These are phyloP conservation scores for Arrhamphus sclerolepis DNA, from an alignment of 2,797 vertebrate species.

Conservation along the genomic window DNA sequence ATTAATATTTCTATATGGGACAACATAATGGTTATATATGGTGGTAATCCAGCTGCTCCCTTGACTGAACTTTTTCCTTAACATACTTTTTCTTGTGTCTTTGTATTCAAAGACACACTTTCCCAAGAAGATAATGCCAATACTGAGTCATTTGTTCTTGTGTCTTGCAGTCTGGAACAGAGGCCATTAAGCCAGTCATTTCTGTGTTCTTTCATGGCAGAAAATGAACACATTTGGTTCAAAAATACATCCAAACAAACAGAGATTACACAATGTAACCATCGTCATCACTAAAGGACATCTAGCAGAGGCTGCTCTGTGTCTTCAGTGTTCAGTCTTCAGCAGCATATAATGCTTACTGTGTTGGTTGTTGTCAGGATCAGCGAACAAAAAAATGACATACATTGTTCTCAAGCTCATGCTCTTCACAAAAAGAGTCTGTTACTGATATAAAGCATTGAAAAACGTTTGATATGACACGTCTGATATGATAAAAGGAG, in stretches of 20 bases:
- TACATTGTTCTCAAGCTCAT: background rate
- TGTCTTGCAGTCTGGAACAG: too few relatives aligned
- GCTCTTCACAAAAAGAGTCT: background rate
- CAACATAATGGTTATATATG: background rate
- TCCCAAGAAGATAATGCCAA: background rate
- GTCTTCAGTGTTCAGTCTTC: background rate
- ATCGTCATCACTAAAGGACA: background rate
- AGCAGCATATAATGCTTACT: too few relatives aligned
- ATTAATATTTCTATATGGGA: background rate
- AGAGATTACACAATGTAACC: too few relatives aligned
- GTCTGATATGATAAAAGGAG: slow-evolving; percentile 3
- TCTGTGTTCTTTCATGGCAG: too few relatives aligned
- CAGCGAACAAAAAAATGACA: background rate
- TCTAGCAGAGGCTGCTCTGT: background rate
- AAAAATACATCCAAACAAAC: too few relatives aligned
- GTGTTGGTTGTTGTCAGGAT: background rate
- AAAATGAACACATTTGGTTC: too few relatives aligned
- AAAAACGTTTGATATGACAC: too few relatives aligned
- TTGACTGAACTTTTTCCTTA: background rate
- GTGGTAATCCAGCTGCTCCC: too few relatives aligned
- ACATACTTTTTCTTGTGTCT: too few relatives aligned
- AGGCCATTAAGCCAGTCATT: too few relatives aligned
- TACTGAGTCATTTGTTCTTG: too few relatives aligned
- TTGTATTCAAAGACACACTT: too few relatives aligned
- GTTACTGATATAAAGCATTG: background rate